Base-by-base conservation (phyloP, 2,113 vertebrate species). In the Gavia stellata region DNA sequence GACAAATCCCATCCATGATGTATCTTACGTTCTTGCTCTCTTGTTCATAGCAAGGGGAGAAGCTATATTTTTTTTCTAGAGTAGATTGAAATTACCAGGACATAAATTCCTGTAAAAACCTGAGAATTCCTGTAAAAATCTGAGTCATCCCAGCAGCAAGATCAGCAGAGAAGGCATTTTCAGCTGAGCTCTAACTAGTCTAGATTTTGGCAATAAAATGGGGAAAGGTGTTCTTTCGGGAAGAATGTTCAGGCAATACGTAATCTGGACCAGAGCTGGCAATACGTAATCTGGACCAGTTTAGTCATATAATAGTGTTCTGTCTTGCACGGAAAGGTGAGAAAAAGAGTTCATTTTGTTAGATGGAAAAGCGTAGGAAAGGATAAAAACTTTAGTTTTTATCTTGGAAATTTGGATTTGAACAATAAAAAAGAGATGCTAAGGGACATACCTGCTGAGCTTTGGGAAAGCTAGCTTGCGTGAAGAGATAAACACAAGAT, bases 1-100 rank as follows among this genome's bases (percentile, higher is more conserved):
- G 63, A 50, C 47, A 72, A 42, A 68, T 55, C 34, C 49, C 1
- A 0, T 14, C 58, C 1, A 0, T 56, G 73, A 42, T 1, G 0
- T 47, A 25, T 36, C 36, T 9, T 33, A 29, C 0, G 0, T 3
- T 66, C 25, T 20, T 86, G 47, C 50, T 86, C 17, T 77, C 20
- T 61, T 8, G 2, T 58, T 91, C 56, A 77, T 21, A 49, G 23
- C 40, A 23, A 29, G 13, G 25, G 19, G 6, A 82, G 68, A 78
- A 92, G 38, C 50, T 67, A 33, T 25, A 7, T 13, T 81, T 36
- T 62, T 62, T 80, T 34, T 13, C 52, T 70, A 2, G n/a, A 80
- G 33, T 40, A 66, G 26, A 34, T 26, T 80, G 42, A 86, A 81
- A 73, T 80, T 73, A 55, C 26, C 33, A 53, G 44, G 66, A 53